Evolutionary conservation across 2,113 vertebrate species (phyloP), one percentile per base, ranked within the genome.

Genomic region (Albula glossodonta): DNA sequence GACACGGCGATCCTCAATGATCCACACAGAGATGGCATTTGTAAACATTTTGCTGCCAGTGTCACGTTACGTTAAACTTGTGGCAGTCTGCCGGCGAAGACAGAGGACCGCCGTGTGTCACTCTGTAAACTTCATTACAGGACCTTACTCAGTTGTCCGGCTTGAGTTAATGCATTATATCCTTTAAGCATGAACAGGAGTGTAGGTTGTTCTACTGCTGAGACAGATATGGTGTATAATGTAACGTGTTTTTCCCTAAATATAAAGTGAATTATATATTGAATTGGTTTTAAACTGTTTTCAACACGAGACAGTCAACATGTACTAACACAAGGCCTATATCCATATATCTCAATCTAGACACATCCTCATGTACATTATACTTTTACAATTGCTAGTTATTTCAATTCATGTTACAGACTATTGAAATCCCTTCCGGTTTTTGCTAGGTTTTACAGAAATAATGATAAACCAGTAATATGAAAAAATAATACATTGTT

Each of bases 1-100:
- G 70, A 74, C 70, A 74, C 10, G 70, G n/a, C 70, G 70, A 74
- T n/a, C 70, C 70, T n/a, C 70, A 74, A 74, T 74, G n/a, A 74
- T 74, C 70, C 70, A 74, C 19, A 74, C 70, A 25, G n/a, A 74
- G 31, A 74, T 74, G 70, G 8, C 70, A 31, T 74, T 22, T 74
- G 70, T 74, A 74, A 74, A 74, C 70, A 74, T 74, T 74, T 31
- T 74, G 70, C 70, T 25, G 70, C 22, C 70, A 74, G 70, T 74
- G n/a, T 74, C 70, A 31, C n/a, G 8, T 74, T 74, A 74, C 70
- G 25, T 74, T 74, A 31, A 74, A n/a, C 70, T 31, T 9, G n/a
- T 74, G 70, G n/a, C 70, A 3, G 22, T n/a, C 22, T 4, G 22
- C n/a, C 70, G 31, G 31, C 1, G n/a, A 22, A 74, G n/a, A 31